phyloP scores from a whole-genome alignment of 2,888 invertebrate species.

The Baccha elongata region DNA sequence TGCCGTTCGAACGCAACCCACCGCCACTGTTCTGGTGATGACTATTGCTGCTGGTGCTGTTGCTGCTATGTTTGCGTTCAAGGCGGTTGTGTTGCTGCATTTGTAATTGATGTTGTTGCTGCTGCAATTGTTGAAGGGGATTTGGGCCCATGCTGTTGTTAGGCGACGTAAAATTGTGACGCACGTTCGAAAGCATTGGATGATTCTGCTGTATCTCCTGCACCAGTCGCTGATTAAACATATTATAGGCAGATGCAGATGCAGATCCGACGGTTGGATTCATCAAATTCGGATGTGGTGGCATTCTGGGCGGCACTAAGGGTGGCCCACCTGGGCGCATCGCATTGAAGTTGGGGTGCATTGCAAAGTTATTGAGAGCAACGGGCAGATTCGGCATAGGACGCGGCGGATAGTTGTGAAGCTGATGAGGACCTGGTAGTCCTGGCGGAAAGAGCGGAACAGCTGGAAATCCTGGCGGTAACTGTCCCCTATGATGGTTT shows the following conservation, averaged over 20 bases:
- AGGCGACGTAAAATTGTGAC: conserved; percentile 50
- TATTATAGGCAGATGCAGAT: conserved; percentile 79
- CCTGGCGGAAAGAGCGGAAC: conserved; percentile 77
- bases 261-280: conserved; percentile 66
- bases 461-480: conserved; percentile 79
- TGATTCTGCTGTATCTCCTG: conserved; percentile 83
- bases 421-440: conserved; percentile 77
- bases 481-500: conserved; percentile 75
- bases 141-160: conserved; percentile 72
- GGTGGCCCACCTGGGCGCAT: conserved; percentile 81
- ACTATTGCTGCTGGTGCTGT: conserved; percentile 76
- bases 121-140: conserved; percentile 76
- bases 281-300: conserved; percentile 78
- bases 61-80: conserved; percentile 66
- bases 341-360: conserved; percentile 82
- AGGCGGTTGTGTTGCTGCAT: conserved; percentile 75
- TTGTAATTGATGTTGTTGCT: conserved; percentile 75
- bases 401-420: conserved; percentile 57
- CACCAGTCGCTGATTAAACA: conserved; percentile 82
- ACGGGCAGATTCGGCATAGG: conserved; percentile 79
- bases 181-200: conserved; percentile 79
- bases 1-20: conserved; percentile 80
- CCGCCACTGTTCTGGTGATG: conserved; percentile 71
- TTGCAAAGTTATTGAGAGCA: conserved; percentile 82
- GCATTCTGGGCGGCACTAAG: conserved; percentile 79